phyloP scores from a whole-genome alignment of 23 tunicate genomes.

The Styela clava region DNA sequence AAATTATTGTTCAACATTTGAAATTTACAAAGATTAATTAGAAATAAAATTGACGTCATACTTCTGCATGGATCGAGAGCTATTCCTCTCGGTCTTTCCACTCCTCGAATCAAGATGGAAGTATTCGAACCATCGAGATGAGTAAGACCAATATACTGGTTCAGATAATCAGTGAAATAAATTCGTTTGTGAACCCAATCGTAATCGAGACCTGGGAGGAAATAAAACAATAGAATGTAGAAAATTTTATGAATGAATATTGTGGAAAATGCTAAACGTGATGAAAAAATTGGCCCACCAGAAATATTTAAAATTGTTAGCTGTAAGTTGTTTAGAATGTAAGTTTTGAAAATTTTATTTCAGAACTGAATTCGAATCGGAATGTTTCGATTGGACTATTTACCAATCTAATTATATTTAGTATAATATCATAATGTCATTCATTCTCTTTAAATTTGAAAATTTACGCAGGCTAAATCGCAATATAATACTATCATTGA shows the following conservation, averaged over 20 bases:
- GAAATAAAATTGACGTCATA: constrained; percentile 2
- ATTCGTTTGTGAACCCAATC: constrained; percentile 74
- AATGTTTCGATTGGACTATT: too few relatives aligned
- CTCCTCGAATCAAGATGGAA: constrained; percentile 47
- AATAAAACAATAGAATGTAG: background rate
- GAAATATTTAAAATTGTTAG: too few relatives aligned
- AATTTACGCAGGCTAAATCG: too few relatives aligned
- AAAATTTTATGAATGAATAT: too few relatives aligned
- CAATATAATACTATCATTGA: background rate
- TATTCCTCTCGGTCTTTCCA: constrained; percentile 59
- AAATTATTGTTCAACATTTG: too few relatives aligned
- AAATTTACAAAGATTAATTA: too few relatives aligned
- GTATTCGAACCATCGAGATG: constrained; percentile 56
- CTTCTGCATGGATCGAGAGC: constrained; percentile 87
- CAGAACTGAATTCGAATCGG: too few relatives aligned
- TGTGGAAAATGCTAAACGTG: background rate
- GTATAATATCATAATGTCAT: too few relatives aligned
- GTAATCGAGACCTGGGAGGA: constrained; percentile 51
- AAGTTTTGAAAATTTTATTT: too few relatives aligned
- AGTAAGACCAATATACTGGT: constrained; percentile 42
- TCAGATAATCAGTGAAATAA: constrained; percentile 56
- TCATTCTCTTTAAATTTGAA: background rate
- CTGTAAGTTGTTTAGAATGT: too few relatives aligned
- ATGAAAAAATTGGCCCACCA: too few relatives aligned
- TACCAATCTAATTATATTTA: too few relatives aligned